Percentiles rank a stretch among this genome's conserved stretches.
phyloP scores from a whole-genome alignment of 2,888 invertebrate genomes.

The Scrobipalpa atriplicella region DNA sequence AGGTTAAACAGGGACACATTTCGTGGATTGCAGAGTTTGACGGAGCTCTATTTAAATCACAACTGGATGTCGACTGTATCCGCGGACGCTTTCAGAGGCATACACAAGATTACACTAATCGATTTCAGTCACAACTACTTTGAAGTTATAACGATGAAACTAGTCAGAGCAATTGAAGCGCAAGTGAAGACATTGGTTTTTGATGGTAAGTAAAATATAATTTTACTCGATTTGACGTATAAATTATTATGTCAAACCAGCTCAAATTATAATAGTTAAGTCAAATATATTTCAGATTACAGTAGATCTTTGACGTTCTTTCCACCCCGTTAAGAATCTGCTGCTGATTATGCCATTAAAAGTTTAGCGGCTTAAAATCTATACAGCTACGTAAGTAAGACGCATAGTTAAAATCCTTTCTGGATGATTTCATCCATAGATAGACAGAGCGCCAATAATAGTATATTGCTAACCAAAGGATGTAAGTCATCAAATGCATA shows the following conservation, averaged over 20 bases:
- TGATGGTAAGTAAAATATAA: conserved; percentile 85
- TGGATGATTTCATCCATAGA: too few relatives aligned
- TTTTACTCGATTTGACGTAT: not conserved
- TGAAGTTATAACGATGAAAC: conserved; percentile 89
- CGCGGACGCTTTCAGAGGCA: conserved; percentile 88
- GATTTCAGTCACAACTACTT: conserved; percentile 93
- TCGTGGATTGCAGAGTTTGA: conserved; percentile 88
- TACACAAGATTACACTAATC: conserved; percentile 88
- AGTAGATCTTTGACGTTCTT: too few relatives aligned
- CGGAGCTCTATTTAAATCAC: conserved; percentile 90
- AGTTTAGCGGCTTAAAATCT: too few relatives aligned
- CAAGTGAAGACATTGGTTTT: conserved; percentile 90
- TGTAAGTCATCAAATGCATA: too few relatives aligned
- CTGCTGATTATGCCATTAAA: too few relatives aligned
- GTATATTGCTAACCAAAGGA: too few relatives aligned
- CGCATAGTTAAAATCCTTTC: too few relatives aligned
- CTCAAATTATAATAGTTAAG: too few relatives aligned
- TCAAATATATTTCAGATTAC: too few relatives aligned
- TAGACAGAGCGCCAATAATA: too few relatives aligned
- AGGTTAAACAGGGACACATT: conserved; percentile 90
- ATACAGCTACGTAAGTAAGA: too few relatives aligned
- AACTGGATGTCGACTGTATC: conserved; percentile 92
- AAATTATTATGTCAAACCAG: not conserved
- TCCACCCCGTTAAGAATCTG: too few relatives aligned
- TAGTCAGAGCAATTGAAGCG: conserved; percentile 90